phyloP scores from a whole-genome alignment of 2,888 invertebrate species.

The Acheta domesticus region DNA sequence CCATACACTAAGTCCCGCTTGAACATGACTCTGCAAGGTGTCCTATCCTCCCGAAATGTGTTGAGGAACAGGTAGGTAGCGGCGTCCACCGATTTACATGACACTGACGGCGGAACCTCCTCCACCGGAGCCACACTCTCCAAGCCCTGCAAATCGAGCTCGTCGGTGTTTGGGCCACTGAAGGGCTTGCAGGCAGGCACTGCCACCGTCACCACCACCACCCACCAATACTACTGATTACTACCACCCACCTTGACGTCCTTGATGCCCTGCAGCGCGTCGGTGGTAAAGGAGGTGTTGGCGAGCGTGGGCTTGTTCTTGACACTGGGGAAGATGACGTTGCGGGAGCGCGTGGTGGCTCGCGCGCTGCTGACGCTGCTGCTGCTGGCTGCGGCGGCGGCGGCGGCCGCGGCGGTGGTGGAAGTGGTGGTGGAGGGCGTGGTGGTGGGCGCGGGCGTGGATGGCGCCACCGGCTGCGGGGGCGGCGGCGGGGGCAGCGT shows the following conservation, averaged over 20 bases:
- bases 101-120: no score
- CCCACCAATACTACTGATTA: no score
- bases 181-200: no score
- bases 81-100: no score
- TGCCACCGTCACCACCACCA: no score
- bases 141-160: no score
- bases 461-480: not conserved
- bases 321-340: constrained; percentile 85
- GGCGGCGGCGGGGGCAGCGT: constrained; percentile 38
- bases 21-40: no score
- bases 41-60: no score
- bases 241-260: constrained; percentile 71
- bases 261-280: constrained; percentile 67
- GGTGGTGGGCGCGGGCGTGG: constrained; percentile 36
- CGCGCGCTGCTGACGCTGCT: constrained; percentile 30
- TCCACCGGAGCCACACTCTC: no score
- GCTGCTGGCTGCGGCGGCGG: constrained; percentile 40
- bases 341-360: constrained; percentile 62
- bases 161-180: no score
- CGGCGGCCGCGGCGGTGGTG: constrained; percentile 38
- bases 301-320: constrained; percentile 84
- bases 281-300: constrained; percentile 78
- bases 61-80: no score
- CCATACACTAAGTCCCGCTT: no score
- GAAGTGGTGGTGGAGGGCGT: constrained; percentile 32